Evolutionary conservation across 2,888 invertebrate species (phyloP).

Genomic region (Ormyrus nitidulus): DNA sequence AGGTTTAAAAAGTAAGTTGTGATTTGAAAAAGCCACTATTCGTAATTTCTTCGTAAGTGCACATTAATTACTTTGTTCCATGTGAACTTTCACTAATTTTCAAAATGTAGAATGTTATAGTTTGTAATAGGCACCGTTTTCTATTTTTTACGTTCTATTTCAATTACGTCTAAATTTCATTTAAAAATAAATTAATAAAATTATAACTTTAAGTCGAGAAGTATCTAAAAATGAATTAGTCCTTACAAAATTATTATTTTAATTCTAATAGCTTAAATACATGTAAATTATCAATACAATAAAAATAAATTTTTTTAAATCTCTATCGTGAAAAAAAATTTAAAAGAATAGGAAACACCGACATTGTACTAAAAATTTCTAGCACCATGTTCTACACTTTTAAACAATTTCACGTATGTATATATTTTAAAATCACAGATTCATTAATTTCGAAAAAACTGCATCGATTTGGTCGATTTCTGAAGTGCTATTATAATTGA

Average conservation of each 20-base stretch:
- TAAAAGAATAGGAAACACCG: too few species aligned
- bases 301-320: too few species aligned
- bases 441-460: slow-evolving; percentile 64
- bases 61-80: slow-evolving; percentile 5
- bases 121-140: slow-evolving; percentile 15
- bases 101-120: slow-evolving; percentile 24
- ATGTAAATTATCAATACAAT: too few species aligned
- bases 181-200: too few species aligned
- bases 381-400: slow-evolving; percentile 62
- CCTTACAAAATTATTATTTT: too few species aligned
- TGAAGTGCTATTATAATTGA: slow-evolving; percentile 35
- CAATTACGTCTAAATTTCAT: too few species aligned
- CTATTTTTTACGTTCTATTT: slow-evolving; percentile 9
- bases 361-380: too few species aligned
- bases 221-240: too few species aligned
- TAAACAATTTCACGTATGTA: slow-evolving; percentile 45
- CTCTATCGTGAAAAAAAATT: too few species aligned
- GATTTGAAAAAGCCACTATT: not conserved
- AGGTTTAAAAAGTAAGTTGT: not conserved
- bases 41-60: slow-evolving; percentile 4
- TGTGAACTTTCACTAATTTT: slow-evolving; percentile 5
- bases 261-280: too few species aligned
- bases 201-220: too few species aligned
- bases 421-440: slow-evolving; percentile 62
- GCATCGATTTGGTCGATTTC: slow-evolving; percentile 35